These are phyloP conservation scores for Lasioglossum albipes DNA, from an alignment of 1,140 invertebrate genomes.

Conservation along the genomic window DNA sequence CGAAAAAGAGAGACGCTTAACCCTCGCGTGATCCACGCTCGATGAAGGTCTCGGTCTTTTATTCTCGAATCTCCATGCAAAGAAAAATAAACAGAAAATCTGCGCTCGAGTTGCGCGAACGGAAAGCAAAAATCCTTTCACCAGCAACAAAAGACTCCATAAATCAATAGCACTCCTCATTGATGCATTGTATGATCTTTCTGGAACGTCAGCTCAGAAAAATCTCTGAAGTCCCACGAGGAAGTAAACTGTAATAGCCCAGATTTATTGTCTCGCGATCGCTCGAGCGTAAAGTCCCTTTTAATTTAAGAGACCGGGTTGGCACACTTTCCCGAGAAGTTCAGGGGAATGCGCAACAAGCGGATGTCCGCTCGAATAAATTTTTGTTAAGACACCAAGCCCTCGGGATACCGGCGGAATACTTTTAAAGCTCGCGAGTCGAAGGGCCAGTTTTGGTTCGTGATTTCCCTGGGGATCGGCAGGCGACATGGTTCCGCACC, in stretches of 20 bases:
- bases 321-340: background rate
- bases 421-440: background rate
- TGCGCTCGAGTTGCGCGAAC: no score
- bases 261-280: background rate
- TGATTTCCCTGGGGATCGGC: background rate
- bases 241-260: background rate
- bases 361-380: background rate
- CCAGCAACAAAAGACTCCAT: no score
- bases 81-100: no score
- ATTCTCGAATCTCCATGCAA: background rate
- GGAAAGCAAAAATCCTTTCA: no score
- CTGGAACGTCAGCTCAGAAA: no score
- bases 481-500: background rate
- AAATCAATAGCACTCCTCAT: no score
- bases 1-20: background rate
- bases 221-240: no score
- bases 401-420: background rate
- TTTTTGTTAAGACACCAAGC: constrained; percentile 1
- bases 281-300: background rate
- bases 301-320: background rate
- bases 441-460: background rate
- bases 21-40: background rate
- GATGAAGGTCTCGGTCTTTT: background rate
- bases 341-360: background rate
- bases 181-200: no score